Conservation (phyloP, 2,888 invertebrate species). For the Omphaloscelis lunosa region DNA sequence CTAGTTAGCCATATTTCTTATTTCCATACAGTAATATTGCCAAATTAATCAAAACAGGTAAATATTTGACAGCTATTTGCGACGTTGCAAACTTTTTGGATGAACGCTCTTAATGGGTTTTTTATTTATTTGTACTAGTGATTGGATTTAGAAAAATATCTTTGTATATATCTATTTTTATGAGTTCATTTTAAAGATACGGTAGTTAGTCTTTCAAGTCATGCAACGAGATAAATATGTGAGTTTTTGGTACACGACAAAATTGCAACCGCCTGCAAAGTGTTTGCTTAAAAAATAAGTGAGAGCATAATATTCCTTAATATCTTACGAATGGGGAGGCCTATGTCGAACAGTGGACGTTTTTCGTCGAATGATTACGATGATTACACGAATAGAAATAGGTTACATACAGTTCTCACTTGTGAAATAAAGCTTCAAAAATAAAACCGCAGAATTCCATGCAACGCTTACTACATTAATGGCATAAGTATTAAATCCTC, state of each 20-base stretch:
- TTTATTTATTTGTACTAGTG: background rate
- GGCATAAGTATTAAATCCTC: slow-evolving; percentile 34
- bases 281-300: background rate
- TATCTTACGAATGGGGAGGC: background rate
- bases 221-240: background rate
- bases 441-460: slow-evolving; percentile 22
- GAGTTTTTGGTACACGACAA: background rate
- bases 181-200: background rate
- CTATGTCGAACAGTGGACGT: background rate
- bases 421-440: slow-evolving; percentile 8
- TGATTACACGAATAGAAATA: background rate
- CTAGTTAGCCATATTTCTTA: too few relatives aligned
- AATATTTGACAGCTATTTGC: too few relatives aligned
- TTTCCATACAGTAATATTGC: too few relatives aligned
- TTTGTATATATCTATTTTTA: background rate
- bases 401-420: background rate
- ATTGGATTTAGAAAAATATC: background rate
- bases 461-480: slow-evolving; percentile 37
- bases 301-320: background rate
- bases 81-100: too few relatives aligned
- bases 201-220: too few relatives aligned
- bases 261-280: background rate
- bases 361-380: background rate
- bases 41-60: too few relatives aligned
- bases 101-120: too few relatives aligned